Base-by-base conservation (phyloP, 2,888 invertebrate genomes). In the Cryptus viduatorius region DNA sequence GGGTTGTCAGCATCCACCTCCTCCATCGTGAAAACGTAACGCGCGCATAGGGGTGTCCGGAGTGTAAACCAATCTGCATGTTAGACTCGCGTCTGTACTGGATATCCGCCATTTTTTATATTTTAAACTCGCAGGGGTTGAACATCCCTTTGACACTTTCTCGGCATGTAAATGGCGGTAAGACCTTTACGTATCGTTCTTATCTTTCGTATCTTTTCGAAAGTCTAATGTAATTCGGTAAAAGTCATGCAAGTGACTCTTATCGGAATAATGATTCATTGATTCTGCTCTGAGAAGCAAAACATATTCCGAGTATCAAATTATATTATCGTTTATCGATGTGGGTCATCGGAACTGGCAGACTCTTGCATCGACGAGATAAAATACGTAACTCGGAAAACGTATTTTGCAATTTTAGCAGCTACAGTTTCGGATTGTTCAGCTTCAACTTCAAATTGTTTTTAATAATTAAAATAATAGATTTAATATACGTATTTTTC, bases 1-100 rank as follows among this genome's bases (percentile, higher is more conserved):
- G 88, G 89, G 88, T 89, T 86, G 89, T 86, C 87, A 88, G 73
- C 86, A 89, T 87, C 84, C 88, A 76, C 84, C 82, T 79, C 81
- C 76, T 56, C 88, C 86, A 88, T 90, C 89, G 88, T 88, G 1
- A 14, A 31, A 61, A 61, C 59, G 31, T 1, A 61, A 31, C 29
- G 59, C 88, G 87, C 85, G 80, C 87, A 91, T 89, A 90, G 89
- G 80, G 53, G 75, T 89, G 87, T 81, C 85, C 89, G 88, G 90
- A 90, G 90, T 91, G 90, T 90, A 90, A 91, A 88, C 93, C 93
- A 93, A 93, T 93, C 93, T 93, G 93, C 93, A 93, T 93, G 93
- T 87, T 86, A 88, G 86, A 84, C 87, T 84, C 88, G 84, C 64
- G 65, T 44, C 46, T 64, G 29, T 14, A 44, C 44, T 68, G 50